Conservation (phyloP, 2,797 vertebrate genomes). For the Gymnoscopelus braueri region DNA sequence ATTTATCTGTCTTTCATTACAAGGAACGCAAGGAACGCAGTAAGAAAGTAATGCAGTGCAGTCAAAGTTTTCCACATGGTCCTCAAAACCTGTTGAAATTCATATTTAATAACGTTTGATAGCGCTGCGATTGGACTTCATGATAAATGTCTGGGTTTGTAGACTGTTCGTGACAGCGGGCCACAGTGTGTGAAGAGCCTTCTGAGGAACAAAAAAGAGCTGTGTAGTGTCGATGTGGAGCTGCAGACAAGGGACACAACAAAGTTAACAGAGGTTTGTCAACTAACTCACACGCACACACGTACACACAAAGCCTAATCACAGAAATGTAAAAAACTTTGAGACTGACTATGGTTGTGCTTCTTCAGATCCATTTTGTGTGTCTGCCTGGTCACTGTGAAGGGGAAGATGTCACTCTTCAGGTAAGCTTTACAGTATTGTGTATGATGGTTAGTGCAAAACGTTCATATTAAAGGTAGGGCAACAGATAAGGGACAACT, state of each 20-base stretch:
- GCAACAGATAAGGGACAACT: neutral
- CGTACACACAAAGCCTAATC: neutral
- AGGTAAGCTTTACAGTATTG: slow-evolving; percentile 60
- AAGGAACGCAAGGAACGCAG: neutral
- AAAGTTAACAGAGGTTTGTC: slow-evolving; percentile 85
- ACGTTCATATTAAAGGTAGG: no score
- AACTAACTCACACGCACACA: neutral
- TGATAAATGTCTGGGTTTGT: slow-evolving; percentile 45
- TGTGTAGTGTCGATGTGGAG: slow-evolving; percentile 86
- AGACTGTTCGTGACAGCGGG: slow-evolving; percentile 89
- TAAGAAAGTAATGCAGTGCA: neutral
- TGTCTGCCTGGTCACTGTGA: slow-evolving; percentile 79
- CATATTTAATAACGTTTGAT: no score
- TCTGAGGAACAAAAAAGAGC: slow-evolving; percentile 89
- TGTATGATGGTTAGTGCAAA: no score
- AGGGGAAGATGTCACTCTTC: slow-evolving; percentile 76
- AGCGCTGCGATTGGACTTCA: no score
- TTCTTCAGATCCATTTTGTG: slow-evolving; percentile 82
- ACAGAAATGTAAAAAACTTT: neutral
- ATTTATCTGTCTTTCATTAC: neutral
- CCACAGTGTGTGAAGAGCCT: slow-evolving; percentile 87
- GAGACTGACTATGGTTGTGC: slow-evolving; percentile 27
- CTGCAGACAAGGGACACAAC: slow-evolving; percentile 79
- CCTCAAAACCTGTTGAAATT: no score
- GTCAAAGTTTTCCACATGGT: no score